Conservation (phyloP, 2,888 invertebrate species). For the Rhaphigaster nebulosa region DNA sequence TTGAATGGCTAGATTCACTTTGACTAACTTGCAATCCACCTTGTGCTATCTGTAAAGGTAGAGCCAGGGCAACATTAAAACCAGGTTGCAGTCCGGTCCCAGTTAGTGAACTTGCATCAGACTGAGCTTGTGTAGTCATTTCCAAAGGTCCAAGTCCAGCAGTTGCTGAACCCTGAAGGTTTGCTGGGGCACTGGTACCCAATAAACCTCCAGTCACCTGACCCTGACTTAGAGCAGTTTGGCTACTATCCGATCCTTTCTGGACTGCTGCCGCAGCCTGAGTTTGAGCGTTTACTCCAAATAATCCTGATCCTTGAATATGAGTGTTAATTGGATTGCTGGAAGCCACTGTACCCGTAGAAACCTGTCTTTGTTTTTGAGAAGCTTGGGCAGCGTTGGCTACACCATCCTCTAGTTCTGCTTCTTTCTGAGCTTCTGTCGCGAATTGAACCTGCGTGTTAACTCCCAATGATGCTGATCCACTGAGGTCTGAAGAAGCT, state of each 20-base stretch:
- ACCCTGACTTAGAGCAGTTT: neutral
- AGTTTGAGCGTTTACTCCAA: neutral
- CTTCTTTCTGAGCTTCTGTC: neutral
- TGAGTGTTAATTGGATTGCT: neutral
- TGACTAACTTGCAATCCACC: neutral
- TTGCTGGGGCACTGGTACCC: neutral
- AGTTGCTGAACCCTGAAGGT: neutral
- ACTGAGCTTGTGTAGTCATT: neutral
- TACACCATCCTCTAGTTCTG: neutral
- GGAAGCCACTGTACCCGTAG: neutral
- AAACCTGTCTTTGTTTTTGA: neutral
- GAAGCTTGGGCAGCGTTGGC: neutral
- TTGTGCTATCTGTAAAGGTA: neutral
- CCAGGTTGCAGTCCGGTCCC: neutral
- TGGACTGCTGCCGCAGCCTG: neutral
- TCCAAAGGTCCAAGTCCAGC: neutral
- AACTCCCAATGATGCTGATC: neutral
- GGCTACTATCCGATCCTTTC: neutral
- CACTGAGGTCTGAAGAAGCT: neutral
- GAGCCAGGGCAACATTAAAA: neutral
- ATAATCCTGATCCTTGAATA: neutral
- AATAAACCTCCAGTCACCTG: neutral
- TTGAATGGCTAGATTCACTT: neutral
- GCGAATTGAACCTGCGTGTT: neutral
- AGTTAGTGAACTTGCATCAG: neutral